Conservation (phyloP, 2,113 vertebrate species). For the Progne subis region DNA sequence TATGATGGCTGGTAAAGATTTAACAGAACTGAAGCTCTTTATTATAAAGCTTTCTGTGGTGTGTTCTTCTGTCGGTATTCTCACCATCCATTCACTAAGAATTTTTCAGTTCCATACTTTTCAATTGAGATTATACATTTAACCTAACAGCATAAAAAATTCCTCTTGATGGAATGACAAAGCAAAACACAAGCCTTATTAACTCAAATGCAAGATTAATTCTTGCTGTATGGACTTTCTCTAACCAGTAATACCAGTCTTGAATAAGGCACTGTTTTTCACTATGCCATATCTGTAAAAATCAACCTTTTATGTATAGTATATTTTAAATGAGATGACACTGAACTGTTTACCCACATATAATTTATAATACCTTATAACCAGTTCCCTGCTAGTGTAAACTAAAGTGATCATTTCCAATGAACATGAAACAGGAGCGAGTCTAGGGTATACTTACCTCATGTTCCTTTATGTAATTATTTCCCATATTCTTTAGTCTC, state of each 20-base stretch:
- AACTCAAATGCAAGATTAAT: neutral
- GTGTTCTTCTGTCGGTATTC: neutral
- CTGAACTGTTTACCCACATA: neutral
- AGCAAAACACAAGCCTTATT: neutral
- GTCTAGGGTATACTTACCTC: neutral
- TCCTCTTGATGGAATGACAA: neutral
- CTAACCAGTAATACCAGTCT: neutral
- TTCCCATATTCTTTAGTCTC: neutral
- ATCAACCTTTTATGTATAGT: neutral
- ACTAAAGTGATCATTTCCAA: neutral
- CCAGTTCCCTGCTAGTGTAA: neutral
- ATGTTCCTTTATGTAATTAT: neutral
- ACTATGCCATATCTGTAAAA: neutral
- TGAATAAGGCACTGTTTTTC: neutral
- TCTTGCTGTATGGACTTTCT: neutral
- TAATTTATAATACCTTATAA: neutral
- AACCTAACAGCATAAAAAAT: neutral
- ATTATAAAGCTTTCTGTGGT: neutral
- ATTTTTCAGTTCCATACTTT: neutral
- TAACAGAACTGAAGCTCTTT: neutral
- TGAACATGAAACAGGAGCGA: neutral
- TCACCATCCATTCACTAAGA: neutral
- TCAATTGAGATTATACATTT: neutral
- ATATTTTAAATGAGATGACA: neutral
- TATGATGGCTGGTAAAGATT: neutral